These are phyloP conservation scores for Podarcis raffonei DNA, from an alignment of 2,113 vertebrate genomes.

Conservation along the genomic window DNA sequence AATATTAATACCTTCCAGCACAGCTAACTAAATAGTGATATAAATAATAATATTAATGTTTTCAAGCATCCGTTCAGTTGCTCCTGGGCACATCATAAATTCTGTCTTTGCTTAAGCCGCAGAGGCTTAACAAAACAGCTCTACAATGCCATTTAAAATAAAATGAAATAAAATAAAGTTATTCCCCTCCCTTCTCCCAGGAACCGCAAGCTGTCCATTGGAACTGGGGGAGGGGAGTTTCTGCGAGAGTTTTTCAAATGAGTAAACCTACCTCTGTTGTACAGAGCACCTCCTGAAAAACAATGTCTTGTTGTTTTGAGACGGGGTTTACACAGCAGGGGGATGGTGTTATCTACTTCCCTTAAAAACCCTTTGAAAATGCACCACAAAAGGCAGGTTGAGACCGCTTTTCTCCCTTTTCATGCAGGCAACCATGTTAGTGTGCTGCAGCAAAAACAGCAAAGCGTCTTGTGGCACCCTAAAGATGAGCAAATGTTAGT, in stretches of 20 bases:
- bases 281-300: background rate
- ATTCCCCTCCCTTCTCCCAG: background rate
- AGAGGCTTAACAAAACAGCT: slow-evolving; percentile 60
- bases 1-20: slow-evolving; percentile 73
- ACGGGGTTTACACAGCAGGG: background rate
- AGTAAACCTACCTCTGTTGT: background rate
- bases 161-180: background rate
- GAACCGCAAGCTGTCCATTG: background rate
- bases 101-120: slow-evolving; percentile 70
- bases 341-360: background rate
- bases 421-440: background rate
- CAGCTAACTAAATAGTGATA: slow-evolving; percentile 73
- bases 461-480: background rate
- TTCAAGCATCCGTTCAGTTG: slow-evolving; percentile 67
- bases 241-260: background rate
- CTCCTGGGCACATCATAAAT: slow-evolving; percentile 67
- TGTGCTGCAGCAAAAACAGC: background rate
- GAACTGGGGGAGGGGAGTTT: background rate
- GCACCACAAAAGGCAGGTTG: background rate
- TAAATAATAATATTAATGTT: slow-evolving; percentile 74
- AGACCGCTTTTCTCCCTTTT: background rate
- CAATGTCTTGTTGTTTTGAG: rapidly evolving
- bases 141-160: slow-evolving; percentile 54
- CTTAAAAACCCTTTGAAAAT: background rate
- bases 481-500: background rate